phyloP scores from a whole-genome alignment of 2,113 vertebrate genomes.

The Dolichallabes microphthalmus region DNA sequence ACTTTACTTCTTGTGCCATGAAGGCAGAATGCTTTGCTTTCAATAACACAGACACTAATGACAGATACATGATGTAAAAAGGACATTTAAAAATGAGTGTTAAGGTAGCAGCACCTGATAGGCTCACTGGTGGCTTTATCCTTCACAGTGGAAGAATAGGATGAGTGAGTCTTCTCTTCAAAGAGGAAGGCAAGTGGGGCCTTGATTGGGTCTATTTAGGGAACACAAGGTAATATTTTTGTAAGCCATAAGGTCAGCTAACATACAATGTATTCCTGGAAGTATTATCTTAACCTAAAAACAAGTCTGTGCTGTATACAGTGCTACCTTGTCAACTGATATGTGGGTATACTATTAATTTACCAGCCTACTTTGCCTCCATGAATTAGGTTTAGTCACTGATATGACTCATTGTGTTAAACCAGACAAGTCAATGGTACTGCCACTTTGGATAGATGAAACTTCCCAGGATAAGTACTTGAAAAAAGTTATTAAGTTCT shows the following conservation, averaged over 20 bases:
- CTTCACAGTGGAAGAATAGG: slow-evolving; percentile 95
- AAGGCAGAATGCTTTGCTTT: background rate
- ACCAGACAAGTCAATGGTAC: background rate
- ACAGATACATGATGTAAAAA: background rate
- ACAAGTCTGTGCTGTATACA: background rate
- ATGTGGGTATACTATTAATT: background rate
- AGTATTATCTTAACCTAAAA: background rate
- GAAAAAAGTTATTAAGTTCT: background rate
- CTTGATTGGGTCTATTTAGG: slow-evolving; percentile 77
- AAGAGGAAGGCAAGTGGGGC: slow-evolving; percentile 88
- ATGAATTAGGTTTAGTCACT: background rate
- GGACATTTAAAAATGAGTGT: background rate
- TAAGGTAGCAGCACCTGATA: slow-evolving; percentile 80
- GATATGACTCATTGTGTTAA: background rate
- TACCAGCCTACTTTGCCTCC: background rate
- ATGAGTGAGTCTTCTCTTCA: slow-evolving; percentile 96
- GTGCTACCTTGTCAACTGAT: background rate
- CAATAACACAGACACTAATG: too few species aligned
- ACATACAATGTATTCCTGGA: background rate
- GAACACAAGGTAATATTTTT: background rate
- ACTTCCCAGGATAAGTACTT: background rate
- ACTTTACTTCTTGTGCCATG: background rate
- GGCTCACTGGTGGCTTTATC: slow-evolving; percentile 98
- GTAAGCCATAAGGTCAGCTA: background rate
- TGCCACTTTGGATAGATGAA: background rate